Evolutionary conservation across 2,888 invertebrate genomes (phyloP).

Genomic region (Hartigia nigra): DNA sequence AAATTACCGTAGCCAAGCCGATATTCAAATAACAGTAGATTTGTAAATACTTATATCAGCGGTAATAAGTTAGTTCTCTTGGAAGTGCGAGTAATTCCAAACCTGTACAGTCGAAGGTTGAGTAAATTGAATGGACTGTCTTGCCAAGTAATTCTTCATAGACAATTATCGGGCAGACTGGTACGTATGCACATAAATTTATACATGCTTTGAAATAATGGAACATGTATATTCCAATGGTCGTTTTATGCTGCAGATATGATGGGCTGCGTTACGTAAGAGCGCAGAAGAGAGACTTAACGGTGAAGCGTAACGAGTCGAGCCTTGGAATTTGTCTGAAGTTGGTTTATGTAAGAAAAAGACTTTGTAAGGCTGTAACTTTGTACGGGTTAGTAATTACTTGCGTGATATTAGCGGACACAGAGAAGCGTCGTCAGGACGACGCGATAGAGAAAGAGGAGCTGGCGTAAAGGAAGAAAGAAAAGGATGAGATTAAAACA

Average conservation of each 20-base stretch:
- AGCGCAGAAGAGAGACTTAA: constrained; percentile 5
- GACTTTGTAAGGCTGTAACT: background rate
- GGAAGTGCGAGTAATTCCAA: background rate
- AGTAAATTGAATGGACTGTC: background rate
- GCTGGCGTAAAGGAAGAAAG: background rate
- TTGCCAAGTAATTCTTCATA: background rate
- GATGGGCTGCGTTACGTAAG: background rate
- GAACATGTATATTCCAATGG: background rate
- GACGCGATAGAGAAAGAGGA: background rate
- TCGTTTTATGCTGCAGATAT: background rate
- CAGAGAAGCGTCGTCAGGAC: background rate
- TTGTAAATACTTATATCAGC: background rate
- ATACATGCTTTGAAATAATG: background rate
- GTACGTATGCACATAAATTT: background rate
- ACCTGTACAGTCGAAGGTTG: background rate
- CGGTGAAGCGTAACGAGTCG: constrained; percentile 2
- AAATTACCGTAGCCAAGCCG: background rate
- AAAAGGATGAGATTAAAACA: background rate
- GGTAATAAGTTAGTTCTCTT: background rate
- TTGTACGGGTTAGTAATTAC: background rate
- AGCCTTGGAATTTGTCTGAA: constrained; percentile 5
- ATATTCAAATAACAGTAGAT: background rate
- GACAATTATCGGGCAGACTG: background rate
- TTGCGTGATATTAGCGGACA: background rate
- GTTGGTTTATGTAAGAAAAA: background rate